Conservation (phyloP, 2,888 invertebrate species). For the Calliphora vomitoria region DNA sequence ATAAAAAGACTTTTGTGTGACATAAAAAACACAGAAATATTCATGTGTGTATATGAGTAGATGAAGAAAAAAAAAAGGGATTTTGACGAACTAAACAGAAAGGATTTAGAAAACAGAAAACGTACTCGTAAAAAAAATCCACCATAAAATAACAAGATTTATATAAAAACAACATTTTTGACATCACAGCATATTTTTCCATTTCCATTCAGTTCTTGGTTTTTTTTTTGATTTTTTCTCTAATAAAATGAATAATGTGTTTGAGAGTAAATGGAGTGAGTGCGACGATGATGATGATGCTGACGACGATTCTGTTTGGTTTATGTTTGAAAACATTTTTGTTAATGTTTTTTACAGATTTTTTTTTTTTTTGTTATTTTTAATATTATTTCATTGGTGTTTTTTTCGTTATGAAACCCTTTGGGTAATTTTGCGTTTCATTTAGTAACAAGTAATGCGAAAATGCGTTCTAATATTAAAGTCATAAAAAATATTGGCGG, state of each 20-base stretch:
- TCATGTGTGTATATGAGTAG: not conserved
- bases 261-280: slow-evolving; percentile 51
- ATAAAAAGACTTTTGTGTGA: slow-evolving; percentile 66
- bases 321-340: slow-evolving; percentile 48
- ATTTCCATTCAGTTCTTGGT: slow-evolving; percentile 18
- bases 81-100: slow-evolving; percentile 53
- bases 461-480: slow-evolving; percentile 59
- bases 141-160: slow-evolving; percentile 68
- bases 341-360: slow-evolving; percentile 35
- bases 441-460: slow-evolving; percentile 60
- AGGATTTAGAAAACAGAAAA: slow-evolving; percentile 53
- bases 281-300: slow-evolving; percentile 32
- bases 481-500: slow-evolving; percentile 59
- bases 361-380: not conserved
- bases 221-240: not conserved
- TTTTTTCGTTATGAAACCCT: slow-evolving; percentile 41
- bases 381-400: slow-evolving; percentile 1
- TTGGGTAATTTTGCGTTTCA: slow-evolving; percentile 68
- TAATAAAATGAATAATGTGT: slow-evolving; percentile 59
- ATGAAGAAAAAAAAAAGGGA: slow-evolving; percentile 43
- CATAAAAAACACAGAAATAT: slow-evolving; percentile 18
- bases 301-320: slow-evolving; percentile 45
- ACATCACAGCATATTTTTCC: slow-evolving; percentile 49
- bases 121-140: slow-evolving; percentile 25
- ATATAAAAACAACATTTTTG: slow-evolving; percentile 64